Conservation (phyloP, 1,140 invertebrate genomes). For the Cataglyphis hispanica region DNA sequence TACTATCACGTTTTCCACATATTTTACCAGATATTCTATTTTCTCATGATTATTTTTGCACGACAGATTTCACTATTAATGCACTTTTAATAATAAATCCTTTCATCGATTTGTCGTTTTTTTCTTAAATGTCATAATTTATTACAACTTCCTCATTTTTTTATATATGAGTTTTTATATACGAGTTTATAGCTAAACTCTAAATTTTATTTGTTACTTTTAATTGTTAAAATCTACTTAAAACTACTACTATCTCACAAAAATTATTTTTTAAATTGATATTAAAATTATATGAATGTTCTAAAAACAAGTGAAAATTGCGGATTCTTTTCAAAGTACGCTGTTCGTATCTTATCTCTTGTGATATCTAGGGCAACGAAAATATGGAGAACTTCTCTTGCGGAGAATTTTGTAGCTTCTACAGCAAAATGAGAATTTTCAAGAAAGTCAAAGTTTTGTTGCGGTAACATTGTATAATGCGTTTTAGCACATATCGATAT, state of each 20-base stretch:
- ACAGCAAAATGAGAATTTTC: conserved; percentile 45
- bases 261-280: not conserved
- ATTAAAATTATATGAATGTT: not conserved
- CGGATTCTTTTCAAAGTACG: not conserved
- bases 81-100: not conserved
- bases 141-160: not conserved
- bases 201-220: too few relatives aligned
- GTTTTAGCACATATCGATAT: conserved; percentile 46
- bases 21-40: not conserved
- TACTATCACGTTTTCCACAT: not conserved
- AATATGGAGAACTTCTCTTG: conserved; percentile 13
- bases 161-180: not conserved
- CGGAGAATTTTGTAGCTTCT: conserved; percentile 25
- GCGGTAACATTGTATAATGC: conserved; percentile 18
- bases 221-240: not conserved
- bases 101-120: not conserved
- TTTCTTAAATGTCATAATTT: not conserved
- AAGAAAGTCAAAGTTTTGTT: conserved; percentile 50
- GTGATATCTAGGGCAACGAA: not conserved
- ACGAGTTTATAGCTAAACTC: too few relatives aligned
- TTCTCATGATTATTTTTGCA: not conserved
- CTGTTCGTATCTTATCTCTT: conserved; percentile 29
- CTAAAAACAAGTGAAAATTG: not conserved
- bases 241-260: not conserved
- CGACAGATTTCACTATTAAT: not conserved